Evolutionary conservation across 2,888 invertebrate species (phyloP).

Genomic region (Ophonus ardosiacus): DNA sequence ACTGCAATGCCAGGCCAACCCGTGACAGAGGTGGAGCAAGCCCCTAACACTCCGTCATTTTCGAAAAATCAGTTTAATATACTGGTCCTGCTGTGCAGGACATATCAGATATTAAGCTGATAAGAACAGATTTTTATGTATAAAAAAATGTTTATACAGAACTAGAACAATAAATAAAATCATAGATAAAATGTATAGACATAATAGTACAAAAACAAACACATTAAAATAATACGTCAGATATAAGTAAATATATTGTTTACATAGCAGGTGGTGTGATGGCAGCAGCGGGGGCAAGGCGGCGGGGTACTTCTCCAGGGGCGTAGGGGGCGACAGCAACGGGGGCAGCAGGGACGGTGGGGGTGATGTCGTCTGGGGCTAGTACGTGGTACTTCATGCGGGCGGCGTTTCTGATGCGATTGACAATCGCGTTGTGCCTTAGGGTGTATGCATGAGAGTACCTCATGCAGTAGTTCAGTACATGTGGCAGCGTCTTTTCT

Average conservation of each 20-base stretch:
- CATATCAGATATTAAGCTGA: slow-evolving; percentile 80
- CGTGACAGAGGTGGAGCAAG: slow-evolving; percentile 74
- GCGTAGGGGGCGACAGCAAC: too few relatives aligned
- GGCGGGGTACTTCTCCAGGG: background rate
- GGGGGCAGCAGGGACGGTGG: background rate
- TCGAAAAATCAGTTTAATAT: slow-evolving; percentile 74
- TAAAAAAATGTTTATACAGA: too few relatives aligned
- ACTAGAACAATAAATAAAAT: too few relatives aligned
- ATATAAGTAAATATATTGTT: too few relatives aligned
- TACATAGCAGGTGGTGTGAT: background rate
- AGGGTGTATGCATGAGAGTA: slow-evolving; percentile 69
- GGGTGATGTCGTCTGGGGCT: background rate
- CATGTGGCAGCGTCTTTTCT: slow-evolving; percentile 71
- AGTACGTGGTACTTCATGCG: slow-evolving; percentile 53
- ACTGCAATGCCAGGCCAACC: slow-evolving; percentile 74
- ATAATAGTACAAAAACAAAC: too few relatives aligned
- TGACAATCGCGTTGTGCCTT: slow-evolving; percentile 67
- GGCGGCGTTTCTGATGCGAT: slow-evolving; percentile 50
- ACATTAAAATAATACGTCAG: too few relatives aligned
- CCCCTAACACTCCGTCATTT: slow-evolving; percentile 70
- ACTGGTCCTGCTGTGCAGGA: slow-evolving; percentile 77
- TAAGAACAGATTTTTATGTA: slow-evolving; percentile 80
- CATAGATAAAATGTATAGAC: too few relatives aligned
- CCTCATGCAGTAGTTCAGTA: slow-evolving; percentile 70
- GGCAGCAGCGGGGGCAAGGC: background rate